Base-by-base conservation (phyloP, 2,113 vertebrate species). In the Patagioenas fasciata region DNA sequence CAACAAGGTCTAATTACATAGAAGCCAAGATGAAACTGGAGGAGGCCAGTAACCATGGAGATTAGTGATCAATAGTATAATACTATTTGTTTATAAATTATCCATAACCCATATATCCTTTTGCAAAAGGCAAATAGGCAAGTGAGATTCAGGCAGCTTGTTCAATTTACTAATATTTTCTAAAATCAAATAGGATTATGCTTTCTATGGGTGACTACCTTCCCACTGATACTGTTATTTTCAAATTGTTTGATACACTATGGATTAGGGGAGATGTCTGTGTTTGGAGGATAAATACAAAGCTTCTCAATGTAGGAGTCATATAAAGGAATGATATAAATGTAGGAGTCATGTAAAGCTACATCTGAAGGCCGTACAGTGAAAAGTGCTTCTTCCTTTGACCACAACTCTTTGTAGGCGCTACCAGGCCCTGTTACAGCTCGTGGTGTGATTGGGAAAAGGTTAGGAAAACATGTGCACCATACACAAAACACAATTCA, bases 81-180 rank as follows among this genome's bases (percentile, higher is more conserved):
- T 88, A 73, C 23, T 80, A 82, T 91, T 95, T 89, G 58, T 93
- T 89, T 95, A 61, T 94, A 88, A 95, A 94, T 88, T 88, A 93
- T 88, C 90, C 44, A 83, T 72, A 71, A 42, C 34, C 67, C 65
- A 47, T 80, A 54, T 40, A 88, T 40, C 17, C 36, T 72, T 89
- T 50, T 54, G n/a, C 65, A 56, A 91, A 88, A 94, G 40, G 67
- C 36, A 84, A 42, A 71, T 15, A 87, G 34, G 26, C 58, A 51
- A 82, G 73, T 24, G 54, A 94, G 31, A 80, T 38, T 61, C 53
- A 69, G 53, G 40, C 78, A 83, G 31, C 5, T 1, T 7, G 5
- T 62, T 83, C 54, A 53, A 36, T 56, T 91, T 71, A 47, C 53
- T 71, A 13, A 14, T 80, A 51, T 80, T 82, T 89, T 82, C 86